These are phyloP conservation scores for Ornithoptera alexandrae DNA, from an alignment of 2,888 invertebrate genomes.

Conservation along the genomic window DNA sequence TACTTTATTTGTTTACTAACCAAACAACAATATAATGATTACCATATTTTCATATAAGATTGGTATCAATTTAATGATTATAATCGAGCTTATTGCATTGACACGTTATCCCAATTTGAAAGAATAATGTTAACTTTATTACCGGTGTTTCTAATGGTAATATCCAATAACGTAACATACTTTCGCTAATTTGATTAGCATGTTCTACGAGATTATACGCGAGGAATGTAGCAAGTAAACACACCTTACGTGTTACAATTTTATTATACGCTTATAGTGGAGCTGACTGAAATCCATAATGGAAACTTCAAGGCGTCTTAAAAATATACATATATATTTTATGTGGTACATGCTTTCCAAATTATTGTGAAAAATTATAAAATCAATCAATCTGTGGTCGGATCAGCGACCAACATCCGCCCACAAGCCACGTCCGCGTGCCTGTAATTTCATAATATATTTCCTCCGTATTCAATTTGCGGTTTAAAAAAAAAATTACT, in stretches of 20 bases:
- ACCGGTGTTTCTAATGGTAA: slow-evolving; percentile 13
- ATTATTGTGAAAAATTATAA: background rate
- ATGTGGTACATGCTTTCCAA: background rate
- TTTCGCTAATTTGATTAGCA: slow-evolving; percentile 23
- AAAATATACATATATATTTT: background rate
- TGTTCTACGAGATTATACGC: slow-evolving; percentile 3
- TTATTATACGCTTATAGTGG: background rate
- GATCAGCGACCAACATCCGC: slow-evolving; percentile 22
- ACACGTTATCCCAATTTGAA: background rate
- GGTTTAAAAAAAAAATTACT: background rate
- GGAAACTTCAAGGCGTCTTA: background rate
- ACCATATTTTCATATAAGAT: background rate
- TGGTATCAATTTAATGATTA: background rate
- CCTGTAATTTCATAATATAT: slow-evolving; percentile 21
- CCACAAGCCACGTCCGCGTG: slow-evolving; percentile 11
- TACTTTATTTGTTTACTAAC: too few relatives aligned
- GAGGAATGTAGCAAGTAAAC: slow-evolving; percentile 11
- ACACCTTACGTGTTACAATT: slow-evolving; percentile 1
- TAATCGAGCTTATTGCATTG: background rate
- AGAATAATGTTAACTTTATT: background rate
- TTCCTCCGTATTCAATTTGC: slow-evolving; percentile 20
- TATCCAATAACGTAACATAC: slow-evolving; percentile 20
- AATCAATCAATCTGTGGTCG: slow-evolving; percentile 21
- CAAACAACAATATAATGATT: too few relatives aligned
- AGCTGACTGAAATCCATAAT: background rate